Conservation (phyloP, 2,888 invertebrate genomes). For the Crossocerus cetratus region DNA sequence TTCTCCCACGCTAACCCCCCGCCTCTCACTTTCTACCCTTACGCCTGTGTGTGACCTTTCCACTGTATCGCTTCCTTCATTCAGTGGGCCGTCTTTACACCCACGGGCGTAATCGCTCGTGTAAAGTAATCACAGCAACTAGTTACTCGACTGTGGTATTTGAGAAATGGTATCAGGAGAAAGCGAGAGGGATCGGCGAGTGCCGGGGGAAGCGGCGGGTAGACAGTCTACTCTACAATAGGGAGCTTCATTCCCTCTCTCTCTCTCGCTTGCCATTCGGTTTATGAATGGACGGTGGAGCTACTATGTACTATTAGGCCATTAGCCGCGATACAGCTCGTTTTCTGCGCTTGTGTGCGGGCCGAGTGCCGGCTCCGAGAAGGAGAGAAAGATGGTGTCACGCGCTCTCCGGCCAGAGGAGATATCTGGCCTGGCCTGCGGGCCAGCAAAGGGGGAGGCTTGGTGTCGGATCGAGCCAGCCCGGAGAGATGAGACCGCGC, state of each 20-base stretch:
- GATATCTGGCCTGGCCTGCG: too few species aligned
- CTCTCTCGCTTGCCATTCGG: conserved; percentile 32
- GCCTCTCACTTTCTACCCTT: conserved; percentile 17
- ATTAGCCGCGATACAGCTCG: conserved; percentile 59
- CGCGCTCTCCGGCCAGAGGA: too few species aligned
- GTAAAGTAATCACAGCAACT: too few species aligned
- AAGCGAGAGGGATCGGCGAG: background rate
- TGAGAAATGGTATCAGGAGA: background rate
- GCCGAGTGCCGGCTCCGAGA: conserved; percentile 32
- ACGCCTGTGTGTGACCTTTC: background rate
- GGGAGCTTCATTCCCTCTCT: conserved; percentile 25
- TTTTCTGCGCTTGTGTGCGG: conserved; percentile 48
- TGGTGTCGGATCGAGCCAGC: conserved; percentile 38
- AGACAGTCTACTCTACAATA: conserved; percentile 16
- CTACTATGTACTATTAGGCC: conserved; percentile 61
- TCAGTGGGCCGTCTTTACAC: background rate
- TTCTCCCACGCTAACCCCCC: conserved; percentile 34
- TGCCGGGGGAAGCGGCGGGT: background rate
- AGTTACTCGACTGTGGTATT: background rate
- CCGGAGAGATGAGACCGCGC: background rate
- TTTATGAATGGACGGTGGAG: conserved; percentile 65
- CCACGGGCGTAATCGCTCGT: too few species aligned
- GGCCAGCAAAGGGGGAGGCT: too few species aligned
- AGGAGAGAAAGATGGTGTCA: conserved; percentile 22
- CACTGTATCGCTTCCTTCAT: background rate